Conservation (phyloP, 2,113 vertebrate genomes). For the Urocynchramus pylzowi region DNA sequence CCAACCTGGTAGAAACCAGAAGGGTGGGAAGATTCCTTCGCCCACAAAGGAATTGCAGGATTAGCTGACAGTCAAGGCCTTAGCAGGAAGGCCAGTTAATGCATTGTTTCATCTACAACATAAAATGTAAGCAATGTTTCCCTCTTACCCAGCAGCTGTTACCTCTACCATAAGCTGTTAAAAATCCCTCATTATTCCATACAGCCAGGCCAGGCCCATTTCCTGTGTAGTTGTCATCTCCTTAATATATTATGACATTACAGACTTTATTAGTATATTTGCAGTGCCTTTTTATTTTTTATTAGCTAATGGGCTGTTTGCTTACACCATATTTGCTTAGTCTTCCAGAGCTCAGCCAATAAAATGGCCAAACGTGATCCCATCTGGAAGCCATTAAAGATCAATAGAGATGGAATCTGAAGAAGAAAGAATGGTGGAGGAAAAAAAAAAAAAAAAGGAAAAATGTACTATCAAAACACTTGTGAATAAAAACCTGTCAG, state of each 20-base stretch:
- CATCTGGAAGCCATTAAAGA: conserved; percentile 76
- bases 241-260: conserved; percentile 56
- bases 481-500: conserved; percentile 34
- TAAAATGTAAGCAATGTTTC: conserved; percentile 32
- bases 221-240: conserved; percentile 51
- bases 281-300: conserved; percentile 61
- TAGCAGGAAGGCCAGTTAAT: not conserved
- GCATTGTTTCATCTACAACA: not conserved
- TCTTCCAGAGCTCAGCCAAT: conserved; percentile 54
- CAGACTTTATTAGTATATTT: conserved; percentile 69
- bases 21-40: not conserved
- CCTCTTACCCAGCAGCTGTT: conserved; percentile 26
- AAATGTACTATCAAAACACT: conserved; percentile 59
- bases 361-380: conserved; percentile 59
- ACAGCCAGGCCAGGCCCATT: conserved; percentile 36
- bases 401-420: conserved; percentile 69
- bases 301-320: conserved; percentile 60
- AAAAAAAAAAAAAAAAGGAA: not conserved
- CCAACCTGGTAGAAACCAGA: not conserved
- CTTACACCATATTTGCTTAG: conserved; percentile 39
- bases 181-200: conserved; percentile 2
- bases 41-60: not conserved
- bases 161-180: conserved; percentile 15
- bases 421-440: conserved; percentile 17
- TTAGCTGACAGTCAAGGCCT: not conserved